Evolutionary conservation across 2,797 vertebrate species (phyloP).

Genomic region (Danio choprae): DNA sequence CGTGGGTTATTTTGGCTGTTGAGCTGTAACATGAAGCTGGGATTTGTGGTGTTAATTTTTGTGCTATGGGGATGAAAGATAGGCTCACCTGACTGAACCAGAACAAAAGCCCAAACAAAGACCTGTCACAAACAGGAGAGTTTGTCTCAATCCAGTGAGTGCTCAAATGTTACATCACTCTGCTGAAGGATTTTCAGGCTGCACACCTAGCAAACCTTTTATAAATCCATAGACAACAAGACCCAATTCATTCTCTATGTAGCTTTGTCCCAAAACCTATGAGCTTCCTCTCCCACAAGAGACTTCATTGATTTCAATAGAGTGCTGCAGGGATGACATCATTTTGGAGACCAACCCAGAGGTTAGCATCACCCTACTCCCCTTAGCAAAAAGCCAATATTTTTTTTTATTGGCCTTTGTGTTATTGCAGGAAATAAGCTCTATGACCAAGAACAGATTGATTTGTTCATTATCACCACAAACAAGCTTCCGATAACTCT

Average conservation of each 20-base stretch:
- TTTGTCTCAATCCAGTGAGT: constrained; percentile 54
- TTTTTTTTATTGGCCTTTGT: neutral
- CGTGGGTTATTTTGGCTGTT: constrained; percentile 45
- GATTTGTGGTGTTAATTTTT: constrained; percentile 62
- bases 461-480: neutral
- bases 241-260: neutral
- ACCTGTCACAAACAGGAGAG: constrained; percentile 44
- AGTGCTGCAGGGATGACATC: neutral
- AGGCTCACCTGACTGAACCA: constrained; percentile 62
- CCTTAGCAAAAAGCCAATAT: neutral
- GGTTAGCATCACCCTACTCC: neutral
- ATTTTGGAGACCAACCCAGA: constrained; percentile 10
- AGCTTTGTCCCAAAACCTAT: neutral
- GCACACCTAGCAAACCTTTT: constrained; percentile 4
- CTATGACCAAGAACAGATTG: neutral
- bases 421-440: neutral
- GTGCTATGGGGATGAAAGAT: constrained; percentile 59
- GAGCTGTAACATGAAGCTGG: constrained; percentile 38
- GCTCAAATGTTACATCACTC: constrained; percentile 56
- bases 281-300: neutral
- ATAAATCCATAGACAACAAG: constrained; percentile 13
- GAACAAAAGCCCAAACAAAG: constrained; percentile 62
- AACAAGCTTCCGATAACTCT: neutral
- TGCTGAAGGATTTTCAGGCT: constrained; percentile 44
- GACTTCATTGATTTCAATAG: neutral